A percentile compares a stretch with the other conserved stretches of the same genome.
phyloP scores from a whole-genome alignment of 2,888 invertebrate genomes.

The Ceriagrion tenellum region DNA sequence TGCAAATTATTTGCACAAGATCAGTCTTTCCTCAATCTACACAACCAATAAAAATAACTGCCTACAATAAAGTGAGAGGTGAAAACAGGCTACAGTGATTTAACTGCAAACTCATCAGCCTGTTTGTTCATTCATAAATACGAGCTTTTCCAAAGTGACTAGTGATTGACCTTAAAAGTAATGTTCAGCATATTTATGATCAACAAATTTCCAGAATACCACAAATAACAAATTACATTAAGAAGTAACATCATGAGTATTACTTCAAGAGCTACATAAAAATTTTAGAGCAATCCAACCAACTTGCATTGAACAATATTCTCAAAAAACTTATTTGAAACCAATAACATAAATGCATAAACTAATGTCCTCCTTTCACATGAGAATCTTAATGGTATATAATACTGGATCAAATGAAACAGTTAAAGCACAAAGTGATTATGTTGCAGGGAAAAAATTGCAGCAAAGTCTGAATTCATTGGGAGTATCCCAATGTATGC shows the following conservation, averaged over 20 bases:
- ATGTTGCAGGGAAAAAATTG: neutral
- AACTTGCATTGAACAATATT: neutral
- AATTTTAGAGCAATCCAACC: neutral
- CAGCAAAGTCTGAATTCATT: neutral
- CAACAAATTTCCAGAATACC: neutral
- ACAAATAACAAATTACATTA: neutral
- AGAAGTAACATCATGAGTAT: neutral
- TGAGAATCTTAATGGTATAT: slow-evolving; percentile 17
- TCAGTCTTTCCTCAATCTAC: slow-evolving; percentile 28
- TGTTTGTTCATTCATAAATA: neutral
- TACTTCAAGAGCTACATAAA: neutral
- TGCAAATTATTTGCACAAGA: slow-evolving; percentile 3
- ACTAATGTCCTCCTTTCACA: neutral
- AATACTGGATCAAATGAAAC: neutral
- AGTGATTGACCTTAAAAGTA: slow-evolving; percentile 51
- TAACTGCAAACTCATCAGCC: neutral
- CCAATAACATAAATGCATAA: slow-evolving; percentile 24
- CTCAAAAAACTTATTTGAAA: neutral
- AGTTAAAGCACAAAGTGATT: neutral
- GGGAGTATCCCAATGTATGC: neutral
- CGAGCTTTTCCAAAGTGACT: slow-evolving; percentile 41
- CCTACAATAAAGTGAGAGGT: neutral
- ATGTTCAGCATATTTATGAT: neutral
- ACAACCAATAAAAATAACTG: slow-evolving; percentile 47
- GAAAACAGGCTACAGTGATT: slow-evolving; percentile 2